Percentiles rank a stretch among this genome's conserved stretches.
Conservation (phyloP, 2,797 vertebrate genomes). For the Schizothorax lantsangensis region DNA sequence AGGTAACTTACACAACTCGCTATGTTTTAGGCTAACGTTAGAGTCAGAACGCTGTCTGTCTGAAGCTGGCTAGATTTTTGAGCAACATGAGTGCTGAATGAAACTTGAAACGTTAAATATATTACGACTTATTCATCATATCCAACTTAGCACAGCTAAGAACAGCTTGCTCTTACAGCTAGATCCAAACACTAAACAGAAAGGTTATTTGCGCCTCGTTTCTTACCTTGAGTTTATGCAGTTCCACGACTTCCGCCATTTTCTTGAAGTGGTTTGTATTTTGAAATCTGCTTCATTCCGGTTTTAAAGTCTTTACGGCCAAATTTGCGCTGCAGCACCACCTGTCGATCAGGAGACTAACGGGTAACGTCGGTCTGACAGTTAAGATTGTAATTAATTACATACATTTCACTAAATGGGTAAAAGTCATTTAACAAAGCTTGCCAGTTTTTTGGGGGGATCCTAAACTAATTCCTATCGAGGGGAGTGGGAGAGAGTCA, state of each 20-base stretch:
- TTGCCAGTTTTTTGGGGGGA: too few relatives aligned
- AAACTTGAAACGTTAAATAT: neutral
- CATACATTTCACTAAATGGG: neutral
- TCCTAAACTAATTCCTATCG: too few relatives aligned
- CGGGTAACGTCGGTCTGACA: neutral
- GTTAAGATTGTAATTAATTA: neutral
- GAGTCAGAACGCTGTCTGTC: neutral
- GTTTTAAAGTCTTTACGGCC: neutral
- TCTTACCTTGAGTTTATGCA: conserved; percentile 68
- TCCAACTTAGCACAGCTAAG: neutral
- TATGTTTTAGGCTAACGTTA: neutral
- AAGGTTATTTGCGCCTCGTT: neutral
- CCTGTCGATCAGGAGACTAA: neutral
- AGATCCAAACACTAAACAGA: neutral
- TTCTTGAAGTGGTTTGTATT: conserved; percentile 15
- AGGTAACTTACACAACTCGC: neutral
- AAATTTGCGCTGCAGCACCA: neutral
- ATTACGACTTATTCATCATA: neutral
- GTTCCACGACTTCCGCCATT: conserved; percentile 69
- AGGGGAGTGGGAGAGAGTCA: too few relatives aligned
- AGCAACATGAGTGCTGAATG: neutral
- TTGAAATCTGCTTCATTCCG: neutral
- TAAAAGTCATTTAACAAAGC: too few relatives aligned
- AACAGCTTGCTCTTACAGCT: too few relatives aligned
- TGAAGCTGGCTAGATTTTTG: neutral